A percentile compares a stretch with the other conserved stretches of the same genome.
Evolutionary conservation across 2,797 vertebrate species (phyloP).

Genomic region (Paramormyrops hopkinsi): DNA sequence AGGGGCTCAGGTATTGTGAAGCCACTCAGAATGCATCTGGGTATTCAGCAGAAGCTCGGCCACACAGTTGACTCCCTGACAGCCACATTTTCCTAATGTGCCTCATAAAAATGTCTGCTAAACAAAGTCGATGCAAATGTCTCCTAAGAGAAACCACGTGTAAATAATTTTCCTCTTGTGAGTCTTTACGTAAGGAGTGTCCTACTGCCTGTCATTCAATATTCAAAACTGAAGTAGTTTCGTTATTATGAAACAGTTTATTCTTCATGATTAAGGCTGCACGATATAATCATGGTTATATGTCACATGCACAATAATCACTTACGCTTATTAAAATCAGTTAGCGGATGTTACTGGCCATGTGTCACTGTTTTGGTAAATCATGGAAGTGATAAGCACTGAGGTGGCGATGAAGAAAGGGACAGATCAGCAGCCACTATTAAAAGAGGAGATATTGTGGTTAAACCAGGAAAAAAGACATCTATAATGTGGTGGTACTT

Average conservation of each 20-base stretch:
- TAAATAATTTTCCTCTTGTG: not conserved
- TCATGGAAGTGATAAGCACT: not conserved
- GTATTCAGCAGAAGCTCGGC: not conserved
- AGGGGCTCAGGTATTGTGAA: slow-evolving; percentile 77
- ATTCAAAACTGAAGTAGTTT: not conserved
- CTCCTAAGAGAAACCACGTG: not conserved
- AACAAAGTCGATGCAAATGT: not conserved
- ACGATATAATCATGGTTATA: not conserved
- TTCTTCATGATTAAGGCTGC: not conserved
- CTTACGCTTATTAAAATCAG: not conserved
- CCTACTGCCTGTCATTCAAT: not conserved
- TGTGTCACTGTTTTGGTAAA: not conserved
- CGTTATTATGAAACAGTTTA: not conserved
- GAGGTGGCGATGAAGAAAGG: not conserved
- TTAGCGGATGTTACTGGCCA: not conserved
- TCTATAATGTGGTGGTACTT: not conserved
- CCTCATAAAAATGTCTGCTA: not conserved
- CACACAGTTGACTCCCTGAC: not conserved
- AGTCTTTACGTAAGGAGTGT: not conserved
- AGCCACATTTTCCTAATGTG: not conserved
- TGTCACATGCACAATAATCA: not conserved
- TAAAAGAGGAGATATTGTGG: not conserved
- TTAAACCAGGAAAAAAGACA: not conserved
- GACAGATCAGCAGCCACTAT: not conserved
- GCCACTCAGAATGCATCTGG: not conserved